Evolutionary conservation across 2,113 vertebrate species (phyloP).

Genomic region (Colinus virginianus): DNA sequence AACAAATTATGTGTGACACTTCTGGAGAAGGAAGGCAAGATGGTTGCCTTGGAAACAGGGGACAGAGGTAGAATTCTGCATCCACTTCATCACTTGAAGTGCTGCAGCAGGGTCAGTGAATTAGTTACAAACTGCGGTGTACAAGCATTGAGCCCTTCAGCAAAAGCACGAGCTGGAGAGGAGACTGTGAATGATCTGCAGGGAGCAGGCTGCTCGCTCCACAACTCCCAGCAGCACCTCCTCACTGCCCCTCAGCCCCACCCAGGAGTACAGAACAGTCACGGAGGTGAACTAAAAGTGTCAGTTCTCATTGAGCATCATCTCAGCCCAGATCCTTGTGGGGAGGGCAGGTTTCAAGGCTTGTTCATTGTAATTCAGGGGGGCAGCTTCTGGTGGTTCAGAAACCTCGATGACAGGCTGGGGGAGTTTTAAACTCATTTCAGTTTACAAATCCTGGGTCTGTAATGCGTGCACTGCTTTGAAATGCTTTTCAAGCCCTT

Average conservation of each 20-base stretch:
- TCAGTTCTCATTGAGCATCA: not conserved
- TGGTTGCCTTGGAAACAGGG: constrained; percentile 69
- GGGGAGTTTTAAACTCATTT: constrained; percentile 1
- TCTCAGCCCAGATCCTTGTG: not conserved
- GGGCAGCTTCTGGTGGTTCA: not conserved
- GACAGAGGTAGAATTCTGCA: constrained; percentile 66
- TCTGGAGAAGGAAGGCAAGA: constrained; percentile 46
- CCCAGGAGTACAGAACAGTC: not conserved
- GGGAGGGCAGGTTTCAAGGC: not conserved
- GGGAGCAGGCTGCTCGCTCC: not conserved
- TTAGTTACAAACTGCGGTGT: constrained; percentile 19
- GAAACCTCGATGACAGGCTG: not conserved
- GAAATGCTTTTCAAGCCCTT: not conserved
- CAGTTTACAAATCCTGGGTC: not conserved
- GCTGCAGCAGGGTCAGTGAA: constrained; percentile 63
- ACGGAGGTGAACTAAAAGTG: not conserved
- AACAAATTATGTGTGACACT: constrained; percentile 60
- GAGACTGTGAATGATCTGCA: not conserved
- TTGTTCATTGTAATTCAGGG: not conserved
- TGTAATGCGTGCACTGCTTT: not conserved
- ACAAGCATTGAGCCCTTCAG: constrained; percentile 13
- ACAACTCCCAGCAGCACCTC: not conserved
- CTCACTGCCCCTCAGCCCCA: not conserved
- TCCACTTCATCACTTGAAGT: constrained; percentile 59
- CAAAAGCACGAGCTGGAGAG: not conserved